Percentiles rank a stretch among this genome's conserved stretches.
These are phyloP conservation scores for Xanthia icteritia DNA, from an alignment of 2,888 invertebrate species.

Conservation along the genomic window DNA sequence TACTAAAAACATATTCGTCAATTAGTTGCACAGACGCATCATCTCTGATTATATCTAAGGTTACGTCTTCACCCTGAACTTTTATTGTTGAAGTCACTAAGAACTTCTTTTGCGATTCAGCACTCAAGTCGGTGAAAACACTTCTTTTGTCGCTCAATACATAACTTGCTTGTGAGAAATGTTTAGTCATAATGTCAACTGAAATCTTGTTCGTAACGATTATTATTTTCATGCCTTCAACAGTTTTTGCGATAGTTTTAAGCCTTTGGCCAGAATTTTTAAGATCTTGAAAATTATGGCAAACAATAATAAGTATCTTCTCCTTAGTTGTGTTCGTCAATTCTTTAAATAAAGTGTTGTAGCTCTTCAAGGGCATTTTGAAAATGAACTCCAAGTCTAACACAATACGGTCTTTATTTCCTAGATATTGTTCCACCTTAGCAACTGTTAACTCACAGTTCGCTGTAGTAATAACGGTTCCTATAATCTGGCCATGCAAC, in stretches of 20 bases:
- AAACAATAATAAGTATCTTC: constrained; percentile 8
- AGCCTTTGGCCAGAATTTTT: not conserved
- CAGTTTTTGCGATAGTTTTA: constrained; percentile 11
- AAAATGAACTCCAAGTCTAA: constrained; percentile 25
- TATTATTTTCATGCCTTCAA: constrained; percentile 3
- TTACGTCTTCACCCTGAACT: constrained; percentile 49
- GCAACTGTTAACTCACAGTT: constrained; percentile 17
- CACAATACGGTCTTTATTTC: constrained; percentile 1
- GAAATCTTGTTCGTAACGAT: constrained; percentile 4
- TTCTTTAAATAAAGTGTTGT: constrained; percentile 13
- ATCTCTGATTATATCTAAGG: constrained; percentile 33
- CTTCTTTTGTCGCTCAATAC: constrained; percentile 14
- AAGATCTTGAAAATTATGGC: not conserved
- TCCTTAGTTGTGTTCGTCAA: not conserved
- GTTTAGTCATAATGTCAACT: constrained; percentile 4
- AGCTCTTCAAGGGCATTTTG: constrained; percentile 6
- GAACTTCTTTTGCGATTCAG: constrained; percentile 35
- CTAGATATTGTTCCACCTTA: constrained; percentile 21
- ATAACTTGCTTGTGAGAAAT: constrained; percentile 1
- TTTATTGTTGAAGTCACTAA: constrained; percentile 22
- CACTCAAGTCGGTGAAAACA: constrained; percentile 36
- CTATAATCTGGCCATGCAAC: not conserved
- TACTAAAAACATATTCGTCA: constrained; percentile 29
- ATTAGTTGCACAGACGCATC: constrained; percentile 16
- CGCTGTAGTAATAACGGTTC: constrained; percentile 2